Evolutionary conservation across 2,888 invertebrate genomes (phyloP), one percentile per base, ranked within the genome.

Genomic region (Atrina japonica): DNA sequence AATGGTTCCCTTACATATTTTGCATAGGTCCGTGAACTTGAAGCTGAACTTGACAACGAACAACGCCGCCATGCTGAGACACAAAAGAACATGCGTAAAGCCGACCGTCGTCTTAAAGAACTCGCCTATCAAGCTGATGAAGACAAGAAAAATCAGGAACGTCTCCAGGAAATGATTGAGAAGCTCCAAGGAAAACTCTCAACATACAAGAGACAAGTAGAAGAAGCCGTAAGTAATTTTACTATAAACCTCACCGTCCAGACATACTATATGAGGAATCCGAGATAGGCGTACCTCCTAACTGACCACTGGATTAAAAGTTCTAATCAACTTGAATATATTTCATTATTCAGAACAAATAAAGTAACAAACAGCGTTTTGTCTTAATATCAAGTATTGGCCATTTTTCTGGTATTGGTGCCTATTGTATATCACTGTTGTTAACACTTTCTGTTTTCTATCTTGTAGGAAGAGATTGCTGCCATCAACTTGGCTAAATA

Each of bases 131-230:
- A 89, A 82, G 77, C 84, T 23, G 99, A 99, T 90, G 99, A 99
- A 92, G 99, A 99, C 93, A 96, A 98, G 93, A 99, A 99, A 95
- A 98, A 98, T 93, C 98, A 98, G 93, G 98, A 99, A 92, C 96
- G 98, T 91, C 96, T 99, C 95, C 98, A 98, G 92, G 99, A 99
- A 93, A 94, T 99, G 90, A 98, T 98, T 87, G 99, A 99, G 94
- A 99, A 99, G 94, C 95, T 99, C 88, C 91, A 92, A 76, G 97
- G 97, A 93, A 99, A 99, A 95, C 97, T 99, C 94, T 99, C 99
- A 95, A 97, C 97, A 88, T 99, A 98, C 96, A 99, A 99, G 96
- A 96, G 98, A 94, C 99, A 99, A 94, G 98, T 99, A 91, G 99
- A 99, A 91, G 99, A 99, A 92, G 99, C 99, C 83, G 93, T 93